Evolutionary conservation across 2,888 invertebrate genomes (phyloP).

Genomic region (Rambutsinella grinnellia): DNA sequence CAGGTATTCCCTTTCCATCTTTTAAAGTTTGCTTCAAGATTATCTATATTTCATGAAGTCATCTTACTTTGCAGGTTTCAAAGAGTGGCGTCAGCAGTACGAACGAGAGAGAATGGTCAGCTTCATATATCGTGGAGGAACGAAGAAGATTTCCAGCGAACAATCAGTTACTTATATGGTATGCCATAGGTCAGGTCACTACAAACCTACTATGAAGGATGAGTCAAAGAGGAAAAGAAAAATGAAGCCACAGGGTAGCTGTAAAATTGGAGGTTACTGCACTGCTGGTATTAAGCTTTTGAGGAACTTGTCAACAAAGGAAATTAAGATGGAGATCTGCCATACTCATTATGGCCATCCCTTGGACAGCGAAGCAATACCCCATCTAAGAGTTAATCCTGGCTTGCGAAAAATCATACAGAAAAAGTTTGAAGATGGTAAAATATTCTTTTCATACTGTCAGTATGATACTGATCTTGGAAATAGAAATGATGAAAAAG

Average conservation of each 20-base stretch:
- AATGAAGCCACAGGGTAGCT: constrained; percentile 66
- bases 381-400: constrained; percentile 63
- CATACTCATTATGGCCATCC: constrained; percentile 66
- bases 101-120: constrained; percentile 64
- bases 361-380: constrained; percentile 61
- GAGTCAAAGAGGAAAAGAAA: constrained; percentile 59
- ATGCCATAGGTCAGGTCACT: constrained; percentile 65
- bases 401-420: constrained; percentile 56
- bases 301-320: constrained; percentile 58
- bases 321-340: constrained; percentile 61
- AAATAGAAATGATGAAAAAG: not conserved
- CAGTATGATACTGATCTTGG: not conserved
- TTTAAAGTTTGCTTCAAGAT: not conserved
- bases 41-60: no score
- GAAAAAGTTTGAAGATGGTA: constrained; percentile 64
- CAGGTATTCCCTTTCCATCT: not conserved
- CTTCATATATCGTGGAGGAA: constrained; percentile 65
- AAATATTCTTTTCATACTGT: no score
- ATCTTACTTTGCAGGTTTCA: constrained; percentile 56
- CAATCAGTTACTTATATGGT: constrained; percentile 65
- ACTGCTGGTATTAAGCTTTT: constrained; percentile 65
- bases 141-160: constrained; percentile 63
- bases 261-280: constrained; percentile 65
- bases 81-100: constrained; percentile 61
- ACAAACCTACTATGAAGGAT: constrained; percentile 63